A percentile compares a stretch with the other conserved stretches of the same genome.
Conservation (phyloP, 2,797 vertebrate species). For the Neosilurus mollespiculum region DNA sequence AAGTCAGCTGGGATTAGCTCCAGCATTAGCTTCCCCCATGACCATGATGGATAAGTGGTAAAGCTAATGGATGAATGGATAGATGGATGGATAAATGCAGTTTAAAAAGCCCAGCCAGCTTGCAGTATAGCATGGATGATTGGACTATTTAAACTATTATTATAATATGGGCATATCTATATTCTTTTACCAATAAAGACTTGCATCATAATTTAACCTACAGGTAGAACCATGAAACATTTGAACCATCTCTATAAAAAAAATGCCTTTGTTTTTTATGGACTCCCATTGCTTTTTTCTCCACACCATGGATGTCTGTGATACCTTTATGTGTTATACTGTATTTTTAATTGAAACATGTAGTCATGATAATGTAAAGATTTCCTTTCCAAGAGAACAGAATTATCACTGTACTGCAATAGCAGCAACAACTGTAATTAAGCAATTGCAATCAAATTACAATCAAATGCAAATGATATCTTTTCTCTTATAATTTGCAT, state of each 20-base stretch:
- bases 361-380: slow-evolving; percentile 11
- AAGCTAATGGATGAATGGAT: too few species aligned
- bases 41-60: too few species aligned
- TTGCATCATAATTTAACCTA: neutral
- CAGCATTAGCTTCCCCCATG: too few species aligned
- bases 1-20: too few species aligned
- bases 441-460: neutral
- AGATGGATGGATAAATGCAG: neutral
- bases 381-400: slow-evolving; percentile 6
- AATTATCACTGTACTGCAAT: neutral
- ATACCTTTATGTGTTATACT: too few species aligned
- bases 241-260: neutral
- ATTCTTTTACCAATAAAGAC: neutral
- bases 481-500: slow-evolving; percentile 15
- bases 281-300: neutral
- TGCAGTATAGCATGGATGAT: slow-evolving; percentile 34
- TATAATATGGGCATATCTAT: neutral
- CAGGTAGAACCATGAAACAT: neutral
- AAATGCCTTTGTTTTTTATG: neutral
- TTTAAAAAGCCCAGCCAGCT: slow-evolving; percentile 5
- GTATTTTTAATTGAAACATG: neutral
- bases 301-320: neutral
- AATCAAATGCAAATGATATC: neutral
- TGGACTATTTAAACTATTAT: neutral
- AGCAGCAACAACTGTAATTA: slow-evolving; percentile 7